These are phyloP conservation scores for Ceuthmochares aereus DNA, from an alignment of 2,113 vertebrate species.

Conservation along the genomic window DNA sequence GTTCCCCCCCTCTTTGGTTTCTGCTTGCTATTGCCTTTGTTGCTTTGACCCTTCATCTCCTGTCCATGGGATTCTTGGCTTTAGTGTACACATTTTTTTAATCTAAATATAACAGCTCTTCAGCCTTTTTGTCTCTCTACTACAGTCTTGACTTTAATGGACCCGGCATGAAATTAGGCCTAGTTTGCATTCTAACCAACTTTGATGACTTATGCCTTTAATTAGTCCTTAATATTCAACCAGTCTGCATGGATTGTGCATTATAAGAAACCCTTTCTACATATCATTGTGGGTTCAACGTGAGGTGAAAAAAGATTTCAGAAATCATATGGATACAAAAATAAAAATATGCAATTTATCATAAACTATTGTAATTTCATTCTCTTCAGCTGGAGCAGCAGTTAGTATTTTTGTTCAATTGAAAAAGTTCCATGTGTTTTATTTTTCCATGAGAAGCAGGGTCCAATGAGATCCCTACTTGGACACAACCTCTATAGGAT, in stretches of 20 bases:
- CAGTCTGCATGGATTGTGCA: not conserved
- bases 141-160: not conserved
- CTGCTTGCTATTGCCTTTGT: not conserved
- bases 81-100: not conserved
- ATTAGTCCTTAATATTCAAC: conserved; percentile 35
- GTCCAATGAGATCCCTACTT: not conserved
- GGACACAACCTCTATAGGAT: not conserved
- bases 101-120: conserved; percentile 35
- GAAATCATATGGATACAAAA: not conserved
- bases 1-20: not conserved
- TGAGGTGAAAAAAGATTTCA: not conserved
- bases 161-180: not conserved
- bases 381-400: conserved; percentile 46
- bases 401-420: conserved; percentile 16
- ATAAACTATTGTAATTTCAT: conserved; percentile 29
- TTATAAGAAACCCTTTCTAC: not conserved
- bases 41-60: not conserved
- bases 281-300: not conserved
- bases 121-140: not conserved
- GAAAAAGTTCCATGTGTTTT: not conserved
- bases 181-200: conserved; percentile 30
- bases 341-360: conserved; percentile 20
- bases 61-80: not conserved
- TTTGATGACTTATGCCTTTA: conserved; percentile 31
- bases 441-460: not conserved